Conservation (phyloP, 2,113 vertebrate genomes). For the Gobiocypris rarus region DNA sequence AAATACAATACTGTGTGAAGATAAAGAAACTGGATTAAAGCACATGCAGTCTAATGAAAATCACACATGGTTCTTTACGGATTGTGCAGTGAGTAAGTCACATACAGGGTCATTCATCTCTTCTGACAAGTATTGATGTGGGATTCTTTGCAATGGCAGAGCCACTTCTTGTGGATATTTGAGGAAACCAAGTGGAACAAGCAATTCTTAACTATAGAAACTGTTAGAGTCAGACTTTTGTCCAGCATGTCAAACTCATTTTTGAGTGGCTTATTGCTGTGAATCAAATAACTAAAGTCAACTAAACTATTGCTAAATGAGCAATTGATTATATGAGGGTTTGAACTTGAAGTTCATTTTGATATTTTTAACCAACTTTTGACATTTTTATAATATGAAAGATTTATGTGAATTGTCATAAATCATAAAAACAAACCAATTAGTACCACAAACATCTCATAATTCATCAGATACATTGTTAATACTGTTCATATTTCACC, state of each 20-base stretch:
- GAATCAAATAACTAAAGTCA: neutral
- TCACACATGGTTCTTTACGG: neutral
- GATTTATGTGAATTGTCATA: no score
- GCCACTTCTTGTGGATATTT: conserved; percentile 29
- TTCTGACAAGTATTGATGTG: conserved; percentile 28
- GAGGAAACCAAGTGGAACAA: neutral
- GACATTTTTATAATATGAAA: neutral
- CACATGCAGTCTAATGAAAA: neutral
- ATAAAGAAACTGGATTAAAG: neutral
- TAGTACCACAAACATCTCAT: neutral
- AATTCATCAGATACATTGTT: neutral
- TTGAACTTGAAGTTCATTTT: neutral
- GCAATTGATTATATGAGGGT: neutral
- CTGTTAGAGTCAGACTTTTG: neutral
- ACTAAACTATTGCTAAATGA: neutral
- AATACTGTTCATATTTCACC: neutral
- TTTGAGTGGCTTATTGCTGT: neutral
- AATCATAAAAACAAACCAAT: neutral
- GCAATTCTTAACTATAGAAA: neutral
- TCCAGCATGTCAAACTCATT: neutral
- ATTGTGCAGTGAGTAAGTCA: neutral
- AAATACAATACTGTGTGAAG: neutral
- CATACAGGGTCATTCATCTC: conserved; percentile 19
- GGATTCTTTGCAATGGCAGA: neutral
- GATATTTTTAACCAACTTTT: neutral